phyloP scores from a whole-genome alignment of 2,888 invertebrate species.

The Lamellibrachia satsuma region DNA sequence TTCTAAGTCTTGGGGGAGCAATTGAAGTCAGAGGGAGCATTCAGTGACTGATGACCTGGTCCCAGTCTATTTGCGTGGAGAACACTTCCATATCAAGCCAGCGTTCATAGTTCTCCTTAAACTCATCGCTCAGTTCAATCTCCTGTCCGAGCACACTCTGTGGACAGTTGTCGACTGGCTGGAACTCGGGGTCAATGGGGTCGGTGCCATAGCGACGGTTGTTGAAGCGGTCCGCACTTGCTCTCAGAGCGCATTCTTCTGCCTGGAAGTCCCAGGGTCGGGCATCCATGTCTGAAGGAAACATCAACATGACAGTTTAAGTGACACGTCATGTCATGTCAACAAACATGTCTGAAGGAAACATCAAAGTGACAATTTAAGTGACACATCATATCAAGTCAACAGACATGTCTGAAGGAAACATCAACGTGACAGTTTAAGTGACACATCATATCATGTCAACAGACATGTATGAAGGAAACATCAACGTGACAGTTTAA shows the following conservation, averaged over 20 bases:
- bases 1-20: background rate
- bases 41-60: constrained; percentile 63
- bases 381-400: too few species aligned
- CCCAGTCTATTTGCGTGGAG: constrained; percentile 76
- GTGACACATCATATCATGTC: too few species aligned
- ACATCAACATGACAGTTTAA: background rate
- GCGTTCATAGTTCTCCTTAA: constrained; percentile 77
- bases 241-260: constrained; percentile 92
- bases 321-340: background rate
- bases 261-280: constrained; percentile 96
- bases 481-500: too few species aligned
- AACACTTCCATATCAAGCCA: constrained; percentile 98
- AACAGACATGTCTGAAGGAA: too few species aligned
- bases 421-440: too few species aligned
- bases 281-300: constrained; percentile 83
- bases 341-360: background rate
- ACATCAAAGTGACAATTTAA: background rate
- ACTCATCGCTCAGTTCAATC: constrained; percentile 86
- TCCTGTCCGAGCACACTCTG: constrained; percentile 82
- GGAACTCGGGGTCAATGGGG: constrained; percentile 70
- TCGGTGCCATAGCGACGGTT: constrained; percentile 82
- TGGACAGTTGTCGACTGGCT: constrained; percentile 81
- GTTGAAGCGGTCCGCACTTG: constrained; percentile 95
- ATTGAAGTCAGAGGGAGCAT: background rate
- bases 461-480: too few species aligned